phyloP scores from a whole-genome alignment of 2,797 vertebrate species.

The Helicolenus hilgendorfi region DNA sequence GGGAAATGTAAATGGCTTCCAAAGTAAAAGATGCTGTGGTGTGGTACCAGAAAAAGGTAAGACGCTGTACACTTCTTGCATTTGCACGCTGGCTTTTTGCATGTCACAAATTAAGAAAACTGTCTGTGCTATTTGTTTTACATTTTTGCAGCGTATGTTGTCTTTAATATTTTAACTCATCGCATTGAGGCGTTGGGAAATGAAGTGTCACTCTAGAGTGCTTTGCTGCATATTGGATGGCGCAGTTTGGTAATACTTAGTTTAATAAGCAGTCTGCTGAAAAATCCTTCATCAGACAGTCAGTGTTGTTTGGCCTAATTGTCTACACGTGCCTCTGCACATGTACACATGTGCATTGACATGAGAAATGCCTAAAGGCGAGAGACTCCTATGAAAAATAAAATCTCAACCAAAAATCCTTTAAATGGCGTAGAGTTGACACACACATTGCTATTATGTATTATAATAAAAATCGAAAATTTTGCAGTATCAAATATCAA shows the following conservation, averaged over 20 bases:
- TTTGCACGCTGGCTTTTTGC: neutral
- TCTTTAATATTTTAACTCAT: neutral
- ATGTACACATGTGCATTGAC: neutral
- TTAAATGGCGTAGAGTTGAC: neutral
- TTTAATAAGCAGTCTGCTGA: neutral
- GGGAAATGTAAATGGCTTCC: conserved; percentile 98
- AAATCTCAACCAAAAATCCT: neutral
- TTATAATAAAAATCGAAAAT: no score
- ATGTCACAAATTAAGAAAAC: neutral
- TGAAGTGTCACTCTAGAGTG: neutral
- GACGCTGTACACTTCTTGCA: conserved; percentile 32
- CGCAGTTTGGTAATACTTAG: neutral
- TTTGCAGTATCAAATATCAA: no score
- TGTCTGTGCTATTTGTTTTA: neutral
- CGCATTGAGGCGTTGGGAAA: neutral
- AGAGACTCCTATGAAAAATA: neutral
- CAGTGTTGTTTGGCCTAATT: neutral
- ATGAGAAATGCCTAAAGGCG: neutral
- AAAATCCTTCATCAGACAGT: neutral
- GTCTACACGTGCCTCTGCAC: neutral
- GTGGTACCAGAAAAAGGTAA: conserved; percentile 99
- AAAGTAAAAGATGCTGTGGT: conserved; percentile 99
- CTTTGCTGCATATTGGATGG: neutral
- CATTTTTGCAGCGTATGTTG: neutral
- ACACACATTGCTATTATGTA: no score